Evolutionary conservation across 2,888 invertebrate genomes (phyloP).

Genomic region (Caenorhabditis angaria): DNA sequence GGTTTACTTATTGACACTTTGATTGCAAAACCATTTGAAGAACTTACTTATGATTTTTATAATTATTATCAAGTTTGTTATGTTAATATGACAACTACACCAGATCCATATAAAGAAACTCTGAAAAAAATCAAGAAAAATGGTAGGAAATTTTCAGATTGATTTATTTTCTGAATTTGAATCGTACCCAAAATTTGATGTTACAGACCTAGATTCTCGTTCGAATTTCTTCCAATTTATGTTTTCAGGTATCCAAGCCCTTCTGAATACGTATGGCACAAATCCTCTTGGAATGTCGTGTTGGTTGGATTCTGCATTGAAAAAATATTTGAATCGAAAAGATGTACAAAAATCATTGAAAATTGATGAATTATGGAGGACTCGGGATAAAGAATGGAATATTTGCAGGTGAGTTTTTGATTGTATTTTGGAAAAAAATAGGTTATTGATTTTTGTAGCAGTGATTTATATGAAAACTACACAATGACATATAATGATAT

Average conservation of each 20-base stretch:
- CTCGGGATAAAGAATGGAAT: constrained; percentile 30
- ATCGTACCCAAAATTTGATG: constrained; percentile 14
- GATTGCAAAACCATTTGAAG: constrained; percentile 16
- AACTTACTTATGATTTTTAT: constrained; percentile 31
- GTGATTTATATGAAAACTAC: constrained; percentile 44
- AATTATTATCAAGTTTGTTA: constrained; percentile 51
- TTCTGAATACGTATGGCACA: background rate
- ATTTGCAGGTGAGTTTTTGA: constrained; percentile 44
- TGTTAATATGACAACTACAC: constrained; percentile 27
- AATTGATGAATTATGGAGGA: constrained; percentile 36
- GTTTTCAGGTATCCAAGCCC: background rate
- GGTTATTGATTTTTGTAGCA: constrained; percentile 21
- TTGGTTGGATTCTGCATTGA: constrained; percentile 15
- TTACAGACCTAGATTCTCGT: constrained; percentile 30
- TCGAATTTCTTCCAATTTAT: constrained; percentile 21
- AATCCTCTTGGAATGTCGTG: background rate
- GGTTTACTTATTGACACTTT: constrained; percentile 50
- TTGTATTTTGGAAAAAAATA: background rate
- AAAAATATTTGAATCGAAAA: constrained; percentile 18
- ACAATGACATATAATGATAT: constrained; percentile 43
- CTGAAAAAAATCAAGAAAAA: constrained; percentile 8
- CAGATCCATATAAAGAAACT: constrained; percentile 28
- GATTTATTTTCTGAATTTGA: too few species aligned
- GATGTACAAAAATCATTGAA: constrained; percentile 33
- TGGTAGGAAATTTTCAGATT: too few species aligned